Base-by-base conservation (phyloP, 37 sponge, comb jelly and placozoan genomes). In the Chondrilla cf. caribensis region DNA sequence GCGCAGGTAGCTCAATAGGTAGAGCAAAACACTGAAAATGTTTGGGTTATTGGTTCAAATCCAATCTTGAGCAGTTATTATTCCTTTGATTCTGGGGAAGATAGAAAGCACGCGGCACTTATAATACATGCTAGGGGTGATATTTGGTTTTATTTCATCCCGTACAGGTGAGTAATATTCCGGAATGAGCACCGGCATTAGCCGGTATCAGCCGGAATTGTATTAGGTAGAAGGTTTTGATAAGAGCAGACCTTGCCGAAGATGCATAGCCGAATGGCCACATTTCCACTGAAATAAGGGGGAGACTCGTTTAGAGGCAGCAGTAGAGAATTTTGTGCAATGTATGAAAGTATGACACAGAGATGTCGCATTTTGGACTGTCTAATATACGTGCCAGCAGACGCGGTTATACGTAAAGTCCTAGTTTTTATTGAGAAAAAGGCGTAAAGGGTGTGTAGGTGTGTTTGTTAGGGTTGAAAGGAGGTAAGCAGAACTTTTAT, bases 301-400 rank as follows among this genome's bases (percentile, higher is more conserved):
- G 83, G 67, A 89, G 86, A 77, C 86, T 85, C 78, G 44, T 78
- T 44, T 32, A 68, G 90, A 83, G 88, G 88, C 92, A 83, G 92
- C 92, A 87, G 92, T 92, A 88, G 81, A 85, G 89, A 82, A 92
- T 88, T 29, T 92, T 92, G 92, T 92, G 89, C 89, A 90, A 92
- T 92, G 86, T 88, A 92, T 87, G 86, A 82, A 88, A 92, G 92
- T 88, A 88, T 82, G 92, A 92, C 89, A 92, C 92, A 92, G 92
- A 79, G 92, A 88, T 88, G 80, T 85, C 86, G 80, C 89, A 59
- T 33, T 79, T 58, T 70, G 73, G 92, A 58, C 88, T 58, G 92
- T 91, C 92, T 32, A 86, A 91, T 87, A 57, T 84, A 88, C 89
- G 89, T 92, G 92, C 89, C 92, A 92, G 89, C 92, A 87, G 92